Conservation (phyloP, 2,797 vertebrate genomes). For the Phrynocephalus guinanensis region DNA sequence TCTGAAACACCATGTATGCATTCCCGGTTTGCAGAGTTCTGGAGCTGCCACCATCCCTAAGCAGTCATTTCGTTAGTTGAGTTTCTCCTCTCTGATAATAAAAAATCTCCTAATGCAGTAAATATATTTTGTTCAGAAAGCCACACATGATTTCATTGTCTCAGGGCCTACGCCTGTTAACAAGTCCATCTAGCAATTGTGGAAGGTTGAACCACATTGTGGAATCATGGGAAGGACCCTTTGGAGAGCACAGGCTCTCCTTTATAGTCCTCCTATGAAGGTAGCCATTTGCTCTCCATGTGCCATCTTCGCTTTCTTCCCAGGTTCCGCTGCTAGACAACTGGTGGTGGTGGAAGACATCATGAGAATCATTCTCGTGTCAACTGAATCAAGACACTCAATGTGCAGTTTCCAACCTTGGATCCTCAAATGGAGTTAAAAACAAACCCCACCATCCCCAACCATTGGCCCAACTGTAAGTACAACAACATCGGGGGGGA, state of each 20-base stretch:
- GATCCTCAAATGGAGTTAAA: background rate
- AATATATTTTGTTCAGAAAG: constrained; percentile 48
- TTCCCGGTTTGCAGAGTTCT: constrained; percentile 60
- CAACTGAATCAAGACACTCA: background rate
- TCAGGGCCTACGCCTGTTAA: constrained; percentile 40
- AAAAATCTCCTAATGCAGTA: constrained; percentile 56
- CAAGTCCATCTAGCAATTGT: constrained; percentile 31
- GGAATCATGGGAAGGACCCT: no score
- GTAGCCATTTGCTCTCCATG: background rate
- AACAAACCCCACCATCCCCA: background rate
- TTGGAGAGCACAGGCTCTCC: background rate
- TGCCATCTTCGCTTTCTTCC: background rate
- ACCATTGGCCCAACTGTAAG: background rate
- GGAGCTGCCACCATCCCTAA: constrained; percentile 51
- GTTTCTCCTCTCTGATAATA: constrained; percentile 47
- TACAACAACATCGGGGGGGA: background rate
- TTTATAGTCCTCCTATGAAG: background rate
- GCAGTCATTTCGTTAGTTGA: constrained; percentile 50
- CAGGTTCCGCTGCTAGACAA: background rate
- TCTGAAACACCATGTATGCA: constrained; percentile 45
- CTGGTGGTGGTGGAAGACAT: background rate
- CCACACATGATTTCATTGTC: constrained; percentile 35
- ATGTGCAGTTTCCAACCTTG: background rate
- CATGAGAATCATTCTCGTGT: no score
- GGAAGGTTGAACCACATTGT: constrained; percentile 41